Percentiles rank a stretch among this genome's conserved stretches.
Evolutionary conservation across 2,797 vertebrate species (phyloP).

Genomic region (Novumbra hubbsi): DNA sequence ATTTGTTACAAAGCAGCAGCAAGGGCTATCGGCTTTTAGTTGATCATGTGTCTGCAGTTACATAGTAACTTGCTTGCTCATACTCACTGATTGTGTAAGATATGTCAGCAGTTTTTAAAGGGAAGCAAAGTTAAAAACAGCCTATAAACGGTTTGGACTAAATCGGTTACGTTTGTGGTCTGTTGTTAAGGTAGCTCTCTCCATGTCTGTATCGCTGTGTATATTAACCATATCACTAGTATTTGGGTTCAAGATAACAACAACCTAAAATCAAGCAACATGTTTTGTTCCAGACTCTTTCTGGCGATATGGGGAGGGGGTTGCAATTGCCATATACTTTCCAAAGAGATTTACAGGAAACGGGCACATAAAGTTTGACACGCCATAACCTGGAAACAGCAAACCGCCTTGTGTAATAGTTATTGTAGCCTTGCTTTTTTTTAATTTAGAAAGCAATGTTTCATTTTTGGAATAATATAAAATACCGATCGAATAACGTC

Average conservation of each 20-base stretch:
- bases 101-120: background rate
- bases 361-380: too few relatives aligned
- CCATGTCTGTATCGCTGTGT: too few relatives aligned
- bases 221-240: background rate
- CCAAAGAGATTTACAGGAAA: too few relatives aligned
- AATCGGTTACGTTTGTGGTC: too few relatives aligned
- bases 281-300: background rate
- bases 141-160: too few relatives aligned
- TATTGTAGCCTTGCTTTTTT: too few relatives aligned
- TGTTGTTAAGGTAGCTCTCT: too few relatives aligned
- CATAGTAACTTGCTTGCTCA: background rate
- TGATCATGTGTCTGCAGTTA: slow-evolving; percentile 4
- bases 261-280: background rate
- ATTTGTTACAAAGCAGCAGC: background rate
- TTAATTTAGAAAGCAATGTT: slow-evolving; percentile 29
- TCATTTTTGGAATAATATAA: slow-evolving; percentile 6
- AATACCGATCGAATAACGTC: background rate
- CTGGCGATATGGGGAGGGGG: background rate
- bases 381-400: too few relatives aligned
- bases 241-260: background rate
- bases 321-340: background rate
- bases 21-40: background rate
- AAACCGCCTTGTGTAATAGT: too few relatives aligned
- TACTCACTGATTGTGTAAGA: background rate
- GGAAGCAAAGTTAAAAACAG: too few relatives aligned